These are phyloP conservation scores for Macrosoma leucophasiata DNA, from an alignment of 2,888 invertebrate genomes.

Conservation along the genomic window DNA sequence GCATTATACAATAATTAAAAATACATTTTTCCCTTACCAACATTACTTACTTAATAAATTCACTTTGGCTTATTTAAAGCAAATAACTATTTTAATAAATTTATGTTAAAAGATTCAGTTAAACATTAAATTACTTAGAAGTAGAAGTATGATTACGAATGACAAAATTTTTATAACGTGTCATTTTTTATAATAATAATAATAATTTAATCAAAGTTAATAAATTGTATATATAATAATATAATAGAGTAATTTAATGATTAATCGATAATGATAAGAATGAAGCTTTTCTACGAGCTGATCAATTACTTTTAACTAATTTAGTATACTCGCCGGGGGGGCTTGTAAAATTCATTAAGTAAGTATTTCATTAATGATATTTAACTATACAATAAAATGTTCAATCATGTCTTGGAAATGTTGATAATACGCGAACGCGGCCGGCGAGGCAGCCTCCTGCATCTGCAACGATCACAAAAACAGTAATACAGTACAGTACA, in stretches of 20 bases:
- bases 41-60: conserved; percentile 76
- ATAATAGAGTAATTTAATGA: conserved; percentile 77
- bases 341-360: conserved; percentile 60
- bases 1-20: conserved; percentile 73
- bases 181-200: conserved; percentile 72
- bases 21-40: conserved; percentile 72
- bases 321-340: conserved; percentile 77
- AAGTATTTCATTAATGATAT: conserved; percentile 68
- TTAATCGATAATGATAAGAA: conserved; percentile 76
- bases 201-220: conserved; percentile 76
- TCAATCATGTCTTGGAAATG: no score
- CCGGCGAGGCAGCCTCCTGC: no score
- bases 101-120: conserved; percentile 74
- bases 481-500: no score
- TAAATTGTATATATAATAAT: conserved; percentile 77
- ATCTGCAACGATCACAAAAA: no score
- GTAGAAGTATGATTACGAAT: conserved; percentile 76
- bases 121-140: conserved; percentile 72
- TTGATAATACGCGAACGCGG: no score
- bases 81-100: conserved; percentile 76
- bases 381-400: conserved; percentile 66
- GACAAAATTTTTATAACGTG: conserved; percentile 76
- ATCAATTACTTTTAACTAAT: conserved; percentile 80
- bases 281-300: conserved; percentile 77
- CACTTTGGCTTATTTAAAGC: conserved; percentile 77